phyloP scores from a whole-genome alignment of 1,140 invertebrate species.

The Apis dorsata region DNA sequence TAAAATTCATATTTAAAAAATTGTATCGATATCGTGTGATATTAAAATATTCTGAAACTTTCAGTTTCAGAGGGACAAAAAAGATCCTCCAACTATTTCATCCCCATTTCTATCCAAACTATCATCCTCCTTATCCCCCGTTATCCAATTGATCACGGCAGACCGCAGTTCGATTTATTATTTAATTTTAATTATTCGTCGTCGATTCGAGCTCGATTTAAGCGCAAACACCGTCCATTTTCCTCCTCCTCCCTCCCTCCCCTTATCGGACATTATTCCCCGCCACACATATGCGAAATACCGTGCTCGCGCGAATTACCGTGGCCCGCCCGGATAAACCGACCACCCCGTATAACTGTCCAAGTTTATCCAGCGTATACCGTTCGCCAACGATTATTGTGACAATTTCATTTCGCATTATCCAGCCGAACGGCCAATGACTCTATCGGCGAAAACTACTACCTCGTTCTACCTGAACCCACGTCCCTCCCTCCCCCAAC shows the following conservation, averaged over 20 bases:
- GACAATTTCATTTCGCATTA: slow-evolving; percentile 72
- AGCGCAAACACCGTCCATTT: not conserved
- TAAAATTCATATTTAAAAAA: no score
- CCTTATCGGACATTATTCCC: not conserved
- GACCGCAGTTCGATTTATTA: not conserved
- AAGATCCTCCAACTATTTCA: no score
- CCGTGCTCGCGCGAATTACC: slow-evolving; percentile 33
- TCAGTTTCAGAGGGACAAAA: no score
- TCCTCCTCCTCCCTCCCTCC: no score
- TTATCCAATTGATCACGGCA: not conserved
- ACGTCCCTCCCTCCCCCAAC: not conserved
- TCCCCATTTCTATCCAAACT: not conserved
- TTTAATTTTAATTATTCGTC: not conserved
- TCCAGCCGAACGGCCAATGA: slow-evolving; percentile 54
- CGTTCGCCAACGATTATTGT: slow-evolving; percentile 68
- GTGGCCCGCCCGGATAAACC: slow-evolving; percentile 20
- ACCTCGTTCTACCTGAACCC: not conserved
- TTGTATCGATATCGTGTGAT: no score
- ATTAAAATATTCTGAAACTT: no score
- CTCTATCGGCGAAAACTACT: slow-evolving; percentile 49
- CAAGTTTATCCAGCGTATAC: slow-evolving; percentile 63
- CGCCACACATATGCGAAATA: not conserved
- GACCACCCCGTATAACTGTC: slow-evolving; percentile 57
- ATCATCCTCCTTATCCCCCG: not conserved
- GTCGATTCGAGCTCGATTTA: not conserved